These are phyloP conservation scores for Phragmatobia fuliginosa DNA, from an alignment of 2,888 invertebrate species.

Conservation along the genomic window DNA sequence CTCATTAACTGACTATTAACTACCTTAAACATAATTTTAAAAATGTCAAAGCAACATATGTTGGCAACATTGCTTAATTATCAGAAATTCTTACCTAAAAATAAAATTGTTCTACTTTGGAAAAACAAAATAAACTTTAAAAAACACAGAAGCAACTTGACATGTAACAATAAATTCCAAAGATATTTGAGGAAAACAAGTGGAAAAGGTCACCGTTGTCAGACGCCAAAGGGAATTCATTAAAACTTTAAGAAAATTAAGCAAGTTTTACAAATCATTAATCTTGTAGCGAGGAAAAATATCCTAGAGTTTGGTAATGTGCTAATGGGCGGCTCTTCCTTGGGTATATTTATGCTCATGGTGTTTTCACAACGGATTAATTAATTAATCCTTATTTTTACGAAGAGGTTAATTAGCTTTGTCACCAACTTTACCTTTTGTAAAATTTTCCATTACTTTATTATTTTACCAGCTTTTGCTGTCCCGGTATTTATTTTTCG, in stretches of 20 bases:
- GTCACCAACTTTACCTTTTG: too few species aligned
- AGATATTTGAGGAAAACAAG: constrained; percentile 26
- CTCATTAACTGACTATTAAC: not conserved
- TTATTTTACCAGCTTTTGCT: too few species aligned
- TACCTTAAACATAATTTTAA: not conserved
- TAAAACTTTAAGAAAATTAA: constrained; percentile 61
- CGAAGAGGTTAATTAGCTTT: not conserved
- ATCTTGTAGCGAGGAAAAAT: constrained; percentile 58
- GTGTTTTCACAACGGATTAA: constrained; percentile 2
- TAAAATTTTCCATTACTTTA: too few species aligned
- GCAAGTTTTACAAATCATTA: constrained; percentile 66
- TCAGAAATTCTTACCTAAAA: not conserved
- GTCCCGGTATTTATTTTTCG: too few species aligned
- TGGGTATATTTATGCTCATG: constrained; percentile 4
- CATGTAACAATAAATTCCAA: constrained; percentile 24
- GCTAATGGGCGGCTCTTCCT: constrained; percentile 6
- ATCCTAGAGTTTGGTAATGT: constrained; percentile 30
- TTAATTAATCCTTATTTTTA: not conserved
- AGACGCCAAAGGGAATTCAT: constrained; percentile 53
- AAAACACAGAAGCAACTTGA: constrained; percentile 23
- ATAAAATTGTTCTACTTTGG: too few species aligned
- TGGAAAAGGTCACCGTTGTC: constrained; percentile 41
- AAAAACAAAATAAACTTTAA: not conserved
- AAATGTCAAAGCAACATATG: not conserved
- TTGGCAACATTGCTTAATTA: not conserved